phyloP scores from a whole-genome alignment of 2,797 vertebrate species.

The Microhierax caerulescens region DNA sequence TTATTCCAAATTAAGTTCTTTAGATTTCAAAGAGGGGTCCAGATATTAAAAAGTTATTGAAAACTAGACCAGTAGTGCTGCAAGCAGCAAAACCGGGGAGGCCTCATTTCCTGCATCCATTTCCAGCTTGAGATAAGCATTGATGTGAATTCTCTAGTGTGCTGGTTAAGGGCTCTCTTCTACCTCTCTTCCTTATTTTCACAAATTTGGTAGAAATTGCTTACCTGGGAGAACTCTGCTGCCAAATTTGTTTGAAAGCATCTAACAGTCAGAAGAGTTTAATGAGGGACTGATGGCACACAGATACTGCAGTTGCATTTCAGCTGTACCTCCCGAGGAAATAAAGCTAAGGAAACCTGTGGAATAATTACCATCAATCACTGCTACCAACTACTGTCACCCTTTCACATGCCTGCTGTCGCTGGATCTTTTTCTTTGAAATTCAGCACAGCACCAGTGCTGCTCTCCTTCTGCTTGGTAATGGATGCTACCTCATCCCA shows the following conservation, averaged over 20 bases:
- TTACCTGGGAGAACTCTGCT: not conserved
- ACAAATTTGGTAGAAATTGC: not conserved
- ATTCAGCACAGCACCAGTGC: not conserved
- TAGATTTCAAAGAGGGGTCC: not conserved
- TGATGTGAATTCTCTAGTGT: fast-evolving
- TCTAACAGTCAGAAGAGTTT: not conserved
- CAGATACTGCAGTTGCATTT: not conserved
- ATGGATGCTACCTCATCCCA: conserved; percentile 2
- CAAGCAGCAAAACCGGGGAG: not conserved
- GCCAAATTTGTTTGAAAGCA: not conserved
- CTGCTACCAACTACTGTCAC: not conserved
- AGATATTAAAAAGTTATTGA: not conserved
- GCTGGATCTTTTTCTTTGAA: not conserved
- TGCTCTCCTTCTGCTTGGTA: not conserved
- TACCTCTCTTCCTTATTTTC: not conserved
- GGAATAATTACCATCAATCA: not conserved
- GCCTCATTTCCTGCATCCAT: not conserved
- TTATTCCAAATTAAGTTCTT: not conserved
- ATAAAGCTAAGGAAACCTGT: not conserved
- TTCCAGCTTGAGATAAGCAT: not conserved
- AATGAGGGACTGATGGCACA: not conserved
- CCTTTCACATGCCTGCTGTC: not conserved
- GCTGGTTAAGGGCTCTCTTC: not conserved
- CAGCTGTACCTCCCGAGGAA: not conserved
- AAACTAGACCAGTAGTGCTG: not conserved